Evolutionary conservation across 2,888 invertebrate species (phyloP), one percentile per base, ranked within the genome.

Genomic region (Hyles lineata): DNA sequence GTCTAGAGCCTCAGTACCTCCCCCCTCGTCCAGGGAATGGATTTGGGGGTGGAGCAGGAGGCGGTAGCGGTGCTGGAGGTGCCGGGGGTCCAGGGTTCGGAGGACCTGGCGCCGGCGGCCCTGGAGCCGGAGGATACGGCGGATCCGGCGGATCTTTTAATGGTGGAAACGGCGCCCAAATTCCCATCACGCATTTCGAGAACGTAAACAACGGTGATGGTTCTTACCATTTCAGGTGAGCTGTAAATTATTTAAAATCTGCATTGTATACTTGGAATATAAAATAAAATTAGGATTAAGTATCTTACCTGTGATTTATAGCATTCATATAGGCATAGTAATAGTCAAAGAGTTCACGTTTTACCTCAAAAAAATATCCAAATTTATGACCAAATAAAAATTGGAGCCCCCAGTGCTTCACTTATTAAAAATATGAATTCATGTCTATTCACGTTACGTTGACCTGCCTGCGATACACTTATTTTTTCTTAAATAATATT

Each of bases 171-270:
- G 96, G 91, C 32, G 85, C 89, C 17, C 89, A 92, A 76, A 90
- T 91, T 77, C 96, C 96, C 11, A 96, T 96, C 78, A 88, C 96
- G 19, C 95, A 95, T 78, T 96, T 95, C 82, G 95, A 96, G 77
- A 96, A 96, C 78, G 95, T 94, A 73, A 96, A 96, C 89, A 96
- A 96, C 81, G 96, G 96, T 60, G 96, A 96, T 80, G 96, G 96
- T 76, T 95, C 92, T 79, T 96, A 96, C 83, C 95, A 92, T 76
- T 96, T 96, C 89, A 95, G 95, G 96, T 96, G 25, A 43, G 43
- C 59, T 63, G 17, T 58, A 8, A 9, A 61, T 25, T 35, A 21
- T 52, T 15, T 11, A 2, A 43, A 43, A 43, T 1, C 11, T 43
- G 11, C 3, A 15, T 2, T 43, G 2, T 43, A 11, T 43, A 15